A percentile compares a stretch with the other conserved stretches of the same genome.
These are phyloP conservation scores for Acanthosepion lycidas DNA, from an alignment of 2,888 invertebrate species.

Conservation along the genomic window DNA sequence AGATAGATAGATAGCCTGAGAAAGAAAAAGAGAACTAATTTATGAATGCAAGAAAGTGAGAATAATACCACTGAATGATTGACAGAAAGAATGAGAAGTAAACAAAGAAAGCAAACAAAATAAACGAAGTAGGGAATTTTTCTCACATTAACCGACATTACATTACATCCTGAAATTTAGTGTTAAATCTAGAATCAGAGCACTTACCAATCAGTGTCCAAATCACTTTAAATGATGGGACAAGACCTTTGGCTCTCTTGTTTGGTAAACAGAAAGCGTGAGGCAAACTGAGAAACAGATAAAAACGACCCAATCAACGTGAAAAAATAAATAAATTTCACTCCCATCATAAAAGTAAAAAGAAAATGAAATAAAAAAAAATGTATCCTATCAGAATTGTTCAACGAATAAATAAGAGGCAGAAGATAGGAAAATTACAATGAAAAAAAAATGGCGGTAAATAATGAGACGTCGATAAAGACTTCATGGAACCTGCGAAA, in stretches of 20 bases:
- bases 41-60: no score
- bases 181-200: background rate
- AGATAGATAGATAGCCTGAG: no score
- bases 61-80: no score
- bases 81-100: no score
- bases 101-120: background rate
- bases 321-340: background rate
- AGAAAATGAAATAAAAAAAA: background rate
- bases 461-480: background rate
- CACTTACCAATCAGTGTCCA: background rate
- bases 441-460: background rate
- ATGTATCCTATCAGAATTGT: background rate
- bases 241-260: background rate
- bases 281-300: background rate
- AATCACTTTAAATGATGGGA: background rate
- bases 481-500: background rate
- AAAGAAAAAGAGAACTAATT: no score
- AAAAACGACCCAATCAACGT: background rate
- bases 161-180: background rate
- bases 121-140: background rate
- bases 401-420: background rate
- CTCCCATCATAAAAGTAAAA: background rate
- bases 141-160: background rate
- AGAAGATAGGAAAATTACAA: conserved; percentile 2
- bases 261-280: background rate